Evolutionary conservation across 2,888 invertebrate genomes (phyloP).

Genomic region (Drosophila quinaria): DNA sequence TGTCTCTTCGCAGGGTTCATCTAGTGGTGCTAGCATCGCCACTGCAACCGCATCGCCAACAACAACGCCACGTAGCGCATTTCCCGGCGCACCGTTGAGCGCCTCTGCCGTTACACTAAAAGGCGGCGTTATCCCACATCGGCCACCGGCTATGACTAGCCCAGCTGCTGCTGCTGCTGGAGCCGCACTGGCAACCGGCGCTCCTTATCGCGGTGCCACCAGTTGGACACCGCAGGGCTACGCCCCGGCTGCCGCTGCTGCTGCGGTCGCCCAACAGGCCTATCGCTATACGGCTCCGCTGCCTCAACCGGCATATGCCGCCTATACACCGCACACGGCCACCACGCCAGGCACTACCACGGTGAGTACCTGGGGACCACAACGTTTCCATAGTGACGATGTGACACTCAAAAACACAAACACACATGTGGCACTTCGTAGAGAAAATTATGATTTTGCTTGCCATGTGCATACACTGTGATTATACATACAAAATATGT

Average conservation of each 20-base stretch:
- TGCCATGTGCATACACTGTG: neutral
- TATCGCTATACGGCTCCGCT: conserved; percentile 86
- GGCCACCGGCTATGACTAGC: conserved; percentile 86
- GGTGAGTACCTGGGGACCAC: conserved; percentile 79
- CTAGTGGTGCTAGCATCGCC: conserved; percentile 82
- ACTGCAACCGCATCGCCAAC: conserved; percentile 81
- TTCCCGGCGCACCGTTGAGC: conserved; percentile 85
- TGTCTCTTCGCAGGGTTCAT: conserved; percentile 60
- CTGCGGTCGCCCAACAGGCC: conserved; percentile 84
- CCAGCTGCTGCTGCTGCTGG: conserved; percentile 86
- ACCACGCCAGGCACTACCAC: conserved; percentile 85
- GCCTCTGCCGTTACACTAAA: conserved; percentile 85
- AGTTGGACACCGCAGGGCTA: conserved; percentile 86
- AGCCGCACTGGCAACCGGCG: conserved; percentile 85
- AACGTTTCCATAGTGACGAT: neutral
- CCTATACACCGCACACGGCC: conserved; percentile 86
- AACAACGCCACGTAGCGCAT: conserved; percentile 83
- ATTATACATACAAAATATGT: no score
- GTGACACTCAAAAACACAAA: neutral
- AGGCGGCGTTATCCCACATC: conserved; percentile 82
- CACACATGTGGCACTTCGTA: no score
- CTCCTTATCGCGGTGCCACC: conserved; percentile 85
- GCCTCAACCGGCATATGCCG: conserved; percentile 86
- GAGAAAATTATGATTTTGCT: neutral
- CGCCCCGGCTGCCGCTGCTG: conserved; percentile 85